A percentile compares a stretch with the other conserved stretches of the same genome.
These are phyloP conservation scores for Pocillopora verrucosa DNA, from an alignment of 64 coral and sea anemone genomes.

Conservation along the genomic window DNA sequence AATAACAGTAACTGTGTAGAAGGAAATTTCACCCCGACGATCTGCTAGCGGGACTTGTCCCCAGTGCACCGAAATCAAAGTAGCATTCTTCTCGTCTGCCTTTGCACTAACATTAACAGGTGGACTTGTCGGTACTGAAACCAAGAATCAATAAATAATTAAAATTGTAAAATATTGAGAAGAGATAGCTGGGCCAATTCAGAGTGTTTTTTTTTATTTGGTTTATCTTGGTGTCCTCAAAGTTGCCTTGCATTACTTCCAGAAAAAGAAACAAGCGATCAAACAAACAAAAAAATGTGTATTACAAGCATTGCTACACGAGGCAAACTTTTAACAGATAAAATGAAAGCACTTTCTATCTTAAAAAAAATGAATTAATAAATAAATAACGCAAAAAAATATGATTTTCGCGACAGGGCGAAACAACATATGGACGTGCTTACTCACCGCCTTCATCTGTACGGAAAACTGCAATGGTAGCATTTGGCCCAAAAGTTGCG, in stretches of 20 bases:
- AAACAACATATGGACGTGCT: too few species aligned
- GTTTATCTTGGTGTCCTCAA: too few species aligned
- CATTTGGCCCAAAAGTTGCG: background rate
- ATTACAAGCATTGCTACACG: too few species aligned
- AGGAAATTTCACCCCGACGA: background rate
- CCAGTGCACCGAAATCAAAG: background rate
- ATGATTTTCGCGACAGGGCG: too few species aligned
- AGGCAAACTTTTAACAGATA: too few species aligned
- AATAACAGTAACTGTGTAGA: background rate
- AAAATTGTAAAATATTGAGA: background rate
- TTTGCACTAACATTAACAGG: background rate
- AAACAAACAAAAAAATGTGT: too few species aligned
- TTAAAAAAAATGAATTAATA: background rate
- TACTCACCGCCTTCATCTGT: slow-evolving; percentile 2
- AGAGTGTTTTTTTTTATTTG: too few species aligned
- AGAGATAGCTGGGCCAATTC: too few species aligned
- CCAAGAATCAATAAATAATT: background rate
- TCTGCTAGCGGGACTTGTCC: background rate
- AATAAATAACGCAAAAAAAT: background rate
- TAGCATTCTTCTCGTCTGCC: background rate
- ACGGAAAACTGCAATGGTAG: too few species aligned
- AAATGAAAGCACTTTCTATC: too few species aligned
- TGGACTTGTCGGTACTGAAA: background rate
- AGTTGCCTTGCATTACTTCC: too few species aligned
- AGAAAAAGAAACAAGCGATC: too few species aligned